Evolutionary conservation across 2,113 vertebrate species (phyloP).

Genomic region (Prionailurus viverrinus): DNA sequence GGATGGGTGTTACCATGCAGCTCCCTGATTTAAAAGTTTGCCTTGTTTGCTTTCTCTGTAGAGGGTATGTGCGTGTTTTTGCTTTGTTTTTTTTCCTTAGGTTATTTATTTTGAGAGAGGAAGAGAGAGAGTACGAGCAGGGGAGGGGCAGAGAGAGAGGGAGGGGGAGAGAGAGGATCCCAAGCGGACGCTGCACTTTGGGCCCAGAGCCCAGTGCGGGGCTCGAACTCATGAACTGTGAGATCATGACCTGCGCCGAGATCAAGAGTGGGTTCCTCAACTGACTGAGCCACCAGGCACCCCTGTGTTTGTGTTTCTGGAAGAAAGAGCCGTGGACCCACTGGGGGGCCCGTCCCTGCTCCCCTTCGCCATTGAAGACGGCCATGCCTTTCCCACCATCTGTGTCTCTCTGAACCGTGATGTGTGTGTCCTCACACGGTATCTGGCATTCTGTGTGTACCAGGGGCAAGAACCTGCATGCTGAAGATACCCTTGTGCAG

Average conservation of each 20-base stretch:
- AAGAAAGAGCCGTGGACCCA: rapidly evolving
- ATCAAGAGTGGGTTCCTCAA: too few relatives aligned
- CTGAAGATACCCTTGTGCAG: background rate
- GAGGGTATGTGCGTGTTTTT: background rate
- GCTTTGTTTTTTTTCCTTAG: too few relatives aligned
- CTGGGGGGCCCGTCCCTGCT: rapidly evolving
- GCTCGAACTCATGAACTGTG: too few relatives aligned
- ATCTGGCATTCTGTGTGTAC: rapidly evolving
- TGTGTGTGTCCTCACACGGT: background rate
- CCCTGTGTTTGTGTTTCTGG: background rate
- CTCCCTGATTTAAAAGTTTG: background rate
- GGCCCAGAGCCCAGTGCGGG: too few relatives aligned
- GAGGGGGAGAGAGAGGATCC: too few relatives aligned
- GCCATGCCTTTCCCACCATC: background rate
- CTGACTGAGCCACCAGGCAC: too few relatives aligned
- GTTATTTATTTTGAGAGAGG: too few relatives aligned
- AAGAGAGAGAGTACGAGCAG: too few relatives aligned
- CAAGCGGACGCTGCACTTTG: too few relatives aligned
- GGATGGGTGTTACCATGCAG: background rate
- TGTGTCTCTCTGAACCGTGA: background rate
- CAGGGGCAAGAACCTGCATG: rapidly evolving
- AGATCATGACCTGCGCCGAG: too few relatives aligned
- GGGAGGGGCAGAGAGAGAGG: too few relatives aligned
- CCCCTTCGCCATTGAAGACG: too few relatives aligned
- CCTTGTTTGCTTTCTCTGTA: rapidly evolving